Evolutionary conservation across 2,888 invertebrate species (phyloP).

Genomic region (Eupithecia exiguata): DNA sequence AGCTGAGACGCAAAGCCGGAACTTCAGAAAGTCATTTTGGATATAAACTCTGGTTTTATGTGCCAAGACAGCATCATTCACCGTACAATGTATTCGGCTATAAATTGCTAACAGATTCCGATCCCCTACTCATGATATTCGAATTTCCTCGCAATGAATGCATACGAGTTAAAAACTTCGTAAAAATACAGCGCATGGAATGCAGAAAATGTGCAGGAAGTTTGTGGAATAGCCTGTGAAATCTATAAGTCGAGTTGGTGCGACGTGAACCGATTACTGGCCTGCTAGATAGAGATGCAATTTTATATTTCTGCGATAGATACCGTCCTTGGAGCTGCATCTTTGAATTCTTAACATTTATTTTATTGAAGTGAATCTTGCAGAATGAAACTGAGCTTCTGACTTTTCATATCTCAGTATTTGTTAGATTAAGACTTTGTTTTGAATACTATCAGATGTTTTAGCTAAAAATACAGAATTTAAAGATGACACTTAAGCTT

Average conservation of each 20-base stretch:
- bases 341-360: constrained; percentile 8
- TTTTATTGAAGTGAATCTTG: constrained; percentile 10
- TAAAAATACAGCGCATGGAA: constrained; percentile 15
- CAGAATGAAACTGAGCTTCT: constrained; percentile 4
- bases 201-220: constrained; percentile 1
- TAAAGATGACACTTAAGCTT: neutral
- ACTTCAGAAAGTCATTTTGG: constrained; percentile 12
- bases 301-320: constrained; percentile 14
- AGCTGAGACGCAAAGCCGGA: neutral
- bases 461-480: neutral
- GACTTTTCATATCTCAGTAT: constrained; percentile 4
- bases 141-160: constrained; percentile 3
- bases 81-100: constrained; percentile 12
- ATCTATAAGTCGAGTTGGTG: constrained; percentile 15
- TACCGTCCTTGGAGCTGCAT: neutral
- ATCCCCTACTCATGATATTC: neutral
- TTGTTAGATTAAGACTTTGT: constrained; percentile 2
- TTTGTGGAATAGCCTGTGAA: constrained; percentile 12
- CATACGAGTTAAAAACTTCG: constrained; percentile 13
- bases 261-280: constrained; percentile 24
- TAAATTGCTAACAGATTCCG: constrained; percentile 14
- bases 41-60: constrained; percentile 12
- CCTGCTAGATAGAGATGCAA: constrained; percentile 12
- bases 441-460: constrained; percentile 1
- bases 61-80: constrained; percentile 13